Percentiles rank a stretch among this genome's conserved stretches.
These are phyloP conservation scores for Polydrusus cervinus DNA, from an alignment of 2,888 invertebrate genomes.

Conservation along the genomic window DNA sequence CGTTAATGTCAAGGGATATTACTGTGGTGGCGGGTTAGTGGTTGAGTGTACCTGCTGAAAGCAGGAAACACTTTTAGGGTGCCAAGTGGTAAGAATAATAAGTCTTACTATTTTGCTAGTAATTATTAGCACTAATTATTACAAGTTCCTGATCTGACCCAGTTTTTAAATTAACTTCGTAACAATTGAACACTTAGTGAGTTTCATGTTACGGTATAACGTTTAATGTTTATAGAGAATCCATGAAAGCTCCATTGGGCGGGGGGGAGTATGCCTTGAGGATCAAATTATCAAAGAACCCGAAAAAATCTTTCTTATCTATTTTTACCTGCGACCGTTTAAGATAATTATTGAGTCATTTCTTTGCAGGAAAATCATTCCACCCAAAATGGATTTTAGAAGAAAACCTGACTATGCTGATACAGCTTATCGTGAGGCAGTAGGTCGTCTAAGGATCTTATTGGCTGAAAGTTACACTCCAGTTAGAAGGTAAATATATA, in stretches of 20 bases:
- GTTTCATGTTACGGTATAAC: too few relatives aligned
- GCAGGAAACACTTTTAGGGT: background rate
- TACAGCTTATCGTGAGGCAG: conserved; percentile 88
- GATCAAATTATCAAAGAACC: too few relatives aligned
- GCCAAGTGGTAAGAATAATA: conserved; percentile 8
- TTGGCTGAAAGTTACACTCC: conserved; percentile 82
- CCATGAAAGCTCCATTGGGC: too few relatives aligned
- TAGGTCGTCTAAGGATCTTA: conserved; percentile 84
- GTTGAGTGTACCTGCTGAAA: conserved; percentile 22
- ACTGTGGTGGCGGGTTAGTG: conserved; percentile 21
- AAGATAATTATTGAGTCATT: background rate
- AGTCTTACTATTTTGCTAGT: too few relatives aligned
- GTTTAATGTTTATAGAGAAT: too few relatives aligned
- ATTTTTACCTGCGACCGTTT: too few relatives aligned
- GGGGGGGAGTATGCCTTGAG: too few relatives aligned
- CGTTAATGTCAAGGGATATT: background rate
- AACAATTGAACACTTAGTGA: too few relatives aligned
- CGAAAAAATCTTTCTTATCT: too few relatives aligned
- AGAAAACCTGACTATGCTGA: conserved; percentile 87
- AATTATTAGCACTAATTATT: too few relatives aligned
- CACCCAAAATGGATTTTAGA: conserved; percentile 72
- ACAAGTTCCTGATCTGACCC: too few relatives aligned
- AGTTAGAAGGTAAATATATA: conserved; percentile 56
- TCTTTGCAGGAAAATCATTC: conserved; percentile 58
- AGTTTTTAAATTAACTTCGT: too few relatives aligned